Percentiles rank a stretch among this genome's conserved stretches.
These are phyloP conservation scores for Sinohyriopsis cumingii DNA, from an alignment of 2,888 invertebrate genomes.

Conservation along the genomic window DNA sequence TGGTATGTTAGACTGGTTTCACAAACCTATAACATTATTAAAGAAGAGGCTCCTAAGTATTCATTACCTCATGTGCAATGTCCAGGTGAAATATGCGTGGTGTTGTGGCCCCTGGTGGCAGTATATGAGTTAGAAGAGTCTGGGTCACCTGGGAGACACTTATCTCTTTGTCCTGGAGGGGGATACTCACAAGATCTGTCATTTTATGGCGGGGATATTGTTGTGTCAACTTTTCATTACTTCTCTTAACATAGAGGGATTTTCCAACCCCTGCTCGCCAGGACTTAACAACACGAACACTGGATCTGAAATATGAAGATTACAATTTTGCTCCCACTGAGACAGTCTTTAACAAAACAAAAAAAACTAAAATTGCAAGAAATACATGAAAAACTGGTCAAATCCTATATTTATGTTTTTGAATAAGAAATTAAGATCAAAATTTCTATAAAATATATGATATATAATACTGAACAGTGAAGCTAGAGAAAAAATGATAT, in stretches of 20 bases:
- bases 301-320: slow-evolving; percentile 30
- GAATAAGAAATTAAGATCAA: no score
- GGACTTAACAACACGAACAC: slow-evolving; percentile 56
- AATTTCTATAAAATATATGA: no score
- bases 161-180: slow-evolving; percentile 42
- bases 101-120: slow-evolving; percentile 20
- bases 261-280: slow-evolving; percentile 60
- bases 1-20: no score
- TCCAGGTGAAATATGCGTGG: slow-evolving; percentile 57
- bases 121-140: slow-evolving; percentile 36
- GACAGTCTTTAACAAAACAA: no score
- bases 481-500: no score
- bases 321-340: no score
- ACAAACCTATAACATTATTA: no score
- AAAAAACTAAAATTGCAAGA: no score
- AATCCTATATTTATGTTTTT: no score
- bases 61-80: slow-evolving; percentile 50
- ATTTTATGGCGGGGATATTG: slow-evolving; percentile 1
- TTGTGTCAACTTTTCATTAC: slow-evolving; percentile 29
- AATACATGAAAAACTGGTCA: no score
- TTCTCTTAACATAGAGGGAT: slow-evolving; percentile 45
- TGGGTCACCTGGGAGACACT: slow-evolving; percentile 31
- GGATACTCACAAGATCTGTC: slow-evolving; percentile 29
- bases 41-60: no score
- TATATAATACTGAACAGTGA: no score